A percentile compares a stretch with the other conserved stretches of the same genome.
Conservation (phyloP, 2,797 vertebrate species). For the Meda fulgida region DNA sequence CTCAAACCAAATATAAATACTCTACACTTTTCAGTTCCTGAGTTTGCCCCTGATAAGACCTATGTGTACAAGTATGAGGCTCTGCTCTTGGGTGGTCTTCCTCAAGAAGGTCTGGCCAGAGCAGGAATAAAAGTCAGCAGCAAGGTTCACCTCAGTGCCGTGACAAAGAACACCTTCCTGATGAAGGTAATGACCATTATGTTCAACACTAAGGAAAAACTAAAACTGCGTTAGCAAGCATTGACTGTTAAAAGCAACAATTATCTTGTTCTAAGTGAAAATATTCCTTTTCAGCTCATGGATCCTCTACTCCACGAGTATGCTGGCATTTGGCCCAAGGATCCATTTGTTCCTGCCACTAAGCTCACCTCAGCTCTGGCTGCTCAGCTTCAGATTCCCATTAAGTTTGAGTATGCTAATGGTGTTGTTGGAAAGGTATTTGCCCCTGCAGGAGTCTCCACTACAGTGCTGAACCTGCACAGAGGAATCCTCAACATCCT, state of each 20-base stretch:
- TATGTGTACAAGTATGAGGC: conserved; percentile 81
- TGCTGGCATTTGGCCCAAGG: conserved; percentile 71
- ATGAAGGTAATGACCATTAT: conserved; percentile 75
- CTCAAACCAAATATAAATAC: not conserved
- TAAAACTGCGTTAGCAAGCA: not conserved
- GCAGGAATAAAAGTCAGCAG: conserved; percentile 80
- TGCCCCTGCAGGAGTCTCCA: conserved; percentile 65
- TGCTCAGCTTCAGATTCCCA: conserved; percentile 65
- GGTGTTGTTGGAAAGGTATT: conserved; percentile 71
- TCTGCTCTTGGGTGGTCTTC: conserved; percentile 73
- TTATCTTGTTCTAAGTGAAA: not conserved
- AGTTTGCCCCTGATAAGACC: conserved; percentile 72
- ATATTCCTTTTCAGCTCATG: conserved; percentile 63
- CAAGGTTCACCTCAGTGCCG: conserved; percentile 78
- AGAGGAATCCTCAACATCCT: conserved; percentile 74
- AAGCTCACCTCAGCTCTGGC: conserved; percentile 71
- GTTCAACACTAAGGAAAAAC: not conserved
- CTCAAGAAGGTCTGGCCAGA: conserved; percentile 78
- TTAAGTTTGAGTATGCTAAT: conserved; percentile 76
- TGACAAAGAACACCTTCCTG: conserved; percentile 68
- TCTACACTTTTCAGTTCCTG: conserved; percentile 67
- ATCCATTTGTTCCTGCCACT: conserved; percentile 65
- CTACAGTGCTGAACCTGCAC: conserved; percentile 73
- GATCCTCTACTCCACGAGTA: conserved; percentile 70
- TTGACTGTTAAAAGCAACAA: too few relatives aligned